A percentile compares a stretch with the other conserved stretches of the same genome.
phyloP scores from a whole-genome alignment of 1,140 invertebrate genomes.

The Dendrolimus punctatus region DNA sequence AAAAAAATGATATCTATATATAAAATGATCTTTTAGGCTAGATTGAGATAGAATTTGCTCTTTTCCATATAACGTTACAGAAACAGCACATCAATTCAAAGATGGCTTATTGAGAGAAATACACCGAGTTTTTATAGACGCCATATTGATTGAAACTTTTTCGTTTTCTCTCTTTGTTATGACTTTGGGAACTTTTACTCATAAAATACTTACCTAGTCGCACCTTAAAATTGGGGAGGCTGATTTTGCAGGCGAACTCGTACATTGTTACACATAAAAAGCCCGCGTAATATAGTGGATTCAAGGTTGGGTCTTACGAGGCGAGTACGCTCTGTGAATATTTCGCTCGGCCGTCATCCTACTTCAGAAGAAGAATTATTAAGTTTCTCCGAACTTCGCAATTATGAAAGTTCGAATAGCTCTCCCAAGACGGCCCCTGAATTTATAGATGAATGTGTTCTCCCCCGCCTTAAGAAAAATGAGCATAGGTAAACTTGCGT shows the following conservation, averaged over 20 bases:
- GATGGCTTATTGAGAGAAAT: neutral
- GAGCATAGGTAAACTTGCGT: too few species aligned
- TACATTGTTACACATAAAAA: constrained; percentile 44
- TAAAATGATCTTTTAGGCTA: too few species aligned
- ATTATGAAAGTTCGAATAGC: constrained; percentile 72
- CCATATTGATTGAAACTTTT: constrained; percentile 16
- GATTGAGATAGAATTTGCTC: neutral
- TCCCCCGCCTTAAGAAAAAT: constrained; percentile 9
- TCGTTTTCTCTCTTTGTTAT: constrained; percentile 15
- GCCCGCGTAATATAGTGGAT: constrained; percentile 43
- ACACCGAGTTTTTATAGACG: neutral
- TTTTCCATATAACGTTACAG: neutral
- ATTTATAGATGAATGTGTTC: constrained; percentile 69
- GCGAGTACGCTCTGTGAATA: constrained; percentile 61
- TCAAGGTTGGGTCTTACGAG: constrained; percentile 42
- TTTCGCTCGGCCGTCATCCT: constrained; percentile 61
- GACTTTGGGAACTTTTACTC: constrained; percentile 19
- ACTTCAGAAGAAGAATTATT: constrained; percentile 72
- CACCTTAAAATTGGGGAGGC: constrained; percentile 21
- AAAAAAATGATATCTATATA: too few species aligned
- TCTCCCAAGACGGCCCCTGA: constrained; percentile 64
- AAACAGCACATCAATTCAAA: too few species aligned
- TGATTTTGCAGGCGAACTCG: constrained; percentile 30
- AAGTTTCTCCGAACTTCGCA: constrained; percentile 68
- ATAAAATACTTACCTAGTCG: constrained; percentile 24